These are phyloP conservation scores for Corbicula japonica DNA, from an alignment of 2,888 invertebrate genomes.

Conservation along the genomic window DNA sequence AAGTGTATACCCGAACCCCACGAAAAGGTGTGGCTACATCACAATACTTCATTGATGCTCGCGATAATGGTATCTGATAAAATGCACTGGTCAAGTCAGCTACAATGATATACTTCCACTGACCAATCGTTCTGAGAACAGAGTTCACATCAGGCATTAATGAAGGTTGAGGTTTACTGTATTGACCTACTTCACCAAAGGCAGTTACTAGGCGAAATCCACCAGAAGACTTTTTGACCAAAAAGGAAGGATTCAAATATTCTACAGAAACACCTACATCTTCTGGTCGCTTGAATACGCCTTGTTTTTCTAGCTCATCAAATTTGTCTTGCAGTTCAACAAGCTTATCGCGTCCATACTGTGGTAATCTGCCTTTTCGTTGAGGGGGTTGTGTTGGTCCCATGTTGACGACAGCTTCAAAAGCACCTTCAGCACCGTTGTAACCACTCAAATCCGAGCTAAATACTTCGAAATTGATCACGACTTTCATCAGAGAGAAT, in stretches of 20 bases:
- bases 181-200: constrained; percentile 50
- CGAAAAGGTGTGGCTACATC: constrained; percentile 51
- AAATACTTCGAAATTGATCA: constrained; percentile 51
- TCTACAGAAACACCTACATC: constrained; percentile 54
- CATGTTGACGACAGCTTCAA: constrained; percentile 67
- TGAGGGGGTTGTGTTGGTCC: constrained; percentile 66
- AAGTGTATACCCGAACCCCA: constrained; percentile 30
- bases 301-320: constrained; percentile 58
- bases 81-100: too few relatives aligned
- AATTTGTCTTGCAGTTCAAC: constrained; percentile 56
- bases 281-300: constrained; percentile 64
- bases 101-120: constrained; percentile 58
- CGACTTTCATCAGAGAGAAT: constrained; percentile 16
- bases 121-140: constrained; percentile 25
- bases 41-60: constrained; percentile 47
- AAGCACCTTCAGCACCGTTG: constrained; percentile 61
- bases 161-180: constrained; percentile 55
- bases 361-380: constrained; percentile 62
- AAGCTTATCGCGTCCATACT: constrained; percentile 54
- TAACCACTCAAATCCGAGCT: constrained; percentile 50
- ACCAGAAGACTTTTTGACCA: constrained; percentile 45
- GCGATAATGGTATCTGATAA: too few relatives aligned
- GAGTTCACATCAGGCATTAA: constrained; percentile 39
- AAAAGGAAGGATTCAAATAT: constrained; percentile 32
- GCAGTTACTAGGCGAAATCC: constrained; percentile 57